phyloP scores from a whole-genome alignment of 2,888 invertebrate genomes.

The Hydriomena furcata region DNA sequence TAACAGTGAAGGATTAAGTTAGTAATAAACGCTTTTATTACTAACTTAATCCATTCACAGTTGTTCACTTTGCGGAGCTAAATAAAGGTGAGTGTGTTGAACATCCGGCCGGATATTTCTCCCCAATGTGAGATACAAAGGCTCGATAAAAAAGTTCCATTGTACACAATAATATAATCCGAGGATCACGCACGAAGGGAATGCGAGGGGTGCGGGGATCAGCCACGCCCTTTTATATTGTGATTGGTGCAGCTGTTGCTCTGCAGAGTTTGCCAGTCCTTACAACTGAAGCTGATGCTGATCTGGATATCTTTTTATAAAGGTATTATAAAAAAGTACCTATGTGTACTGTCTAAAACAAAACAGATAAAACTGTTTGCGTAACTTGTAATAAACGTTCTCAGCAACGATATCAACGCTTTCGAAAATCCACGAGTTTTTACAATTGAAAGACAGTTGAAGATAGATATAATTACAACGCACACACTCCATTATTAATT shows the following conservation, averaged over 20 bases:
- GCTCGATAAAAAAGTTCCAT: slow-evolving; percentile 78
- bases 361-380: too few relatives aligned
- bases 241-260: slow-evolving; percentile 82
- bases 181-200: slow-evolving; percentile 65
- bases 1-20: too few relatives aligned
- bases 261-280: slow-evolving; percentile 59
- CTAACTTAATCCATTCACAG: slow-evolving; percentile 64
- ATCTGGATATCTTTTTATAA: slow-evolving; percentile 29
- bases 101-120: slow-evolving; percentile 83
- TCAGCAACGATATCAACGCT: background rate
- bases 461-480: slow-evolving; percentile 40
- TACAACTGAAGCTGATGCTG: slow-evolving; percentile 48
- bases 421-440: background rate
- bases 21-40: slow-evolving; percentile 35
- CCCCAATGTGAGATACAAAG: slow-evolving; percentile 76
- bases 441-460: slow-evolving; percentile 27
- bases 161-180: slow-evolving; percentile 79
- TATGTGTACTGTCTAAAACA: background rate
- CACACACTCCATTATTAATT: slow-evolving; percentile 41
- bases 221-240: slow-evolving; percentile 77
- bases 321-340: background rate
- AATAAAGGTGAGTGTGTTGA: slow-evolving; percentile 76
- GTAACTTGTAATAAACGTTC: too few relatives aligned
- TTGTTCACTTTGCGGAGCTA: slow-evolving; percentile 67
- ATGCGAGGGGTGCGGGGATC: slow-evolving; percentile 50